Evolutionary conservation across 2,797 vertebrate species (phyloP).

Genomic region (Tympanoctomys barrerae): DNA sequence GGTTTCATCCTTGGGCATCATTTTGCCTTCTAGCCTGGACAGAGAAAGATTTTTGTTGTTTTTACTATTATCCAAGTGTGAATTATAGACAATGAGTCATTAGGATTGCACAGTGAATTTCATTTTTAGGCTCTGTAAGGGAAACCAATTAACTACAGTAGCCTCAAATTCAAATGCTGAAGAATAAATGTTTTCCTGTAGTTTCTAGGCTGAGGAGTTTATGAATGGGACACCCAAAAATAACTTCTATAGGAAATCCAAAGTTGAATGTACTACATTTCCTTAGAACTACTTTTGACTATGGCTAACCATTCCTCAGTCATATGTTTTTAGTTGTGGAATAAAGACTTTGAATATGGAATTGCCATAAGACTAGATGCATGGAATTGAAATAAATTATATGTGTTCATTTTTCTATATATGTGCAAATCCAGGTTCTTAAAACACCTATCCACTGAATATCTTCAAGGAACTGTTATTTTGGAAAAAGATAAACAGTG

Average conservation of each 20-base stretch:
- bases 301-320: neutral
- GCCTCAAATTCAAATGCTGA: neutral
- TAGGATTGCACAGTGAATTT: neutral
- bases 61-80: neutral
- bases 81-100: neutral
- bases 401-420: neutral
- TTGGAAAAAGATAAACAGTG: neutral
- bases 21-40: neutral
- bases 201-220: neutral
- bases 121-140: neutral
- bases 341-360: slow-evolving; percentile 8
- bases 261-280: neutral
- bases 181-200: neutral
- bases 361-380: neutral
- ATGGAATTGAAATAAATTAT: neutral
- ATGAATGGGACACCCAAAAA: neutral
- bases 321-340: neutral
- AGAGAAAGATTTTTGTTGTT: neutral
- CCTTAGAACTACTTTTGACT: neutral
- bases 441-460: neutral
- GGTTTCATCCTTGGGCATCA: neutral
- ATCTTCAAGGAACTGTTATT: neutral
- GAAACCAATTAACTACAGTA: neutral
- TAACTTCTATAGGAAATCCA: neutral
- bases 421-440: neutral